phyloP scores from a whole-genome alignment of 2,888 invertebrate genomes.

The Idaea biselata region DNA sequence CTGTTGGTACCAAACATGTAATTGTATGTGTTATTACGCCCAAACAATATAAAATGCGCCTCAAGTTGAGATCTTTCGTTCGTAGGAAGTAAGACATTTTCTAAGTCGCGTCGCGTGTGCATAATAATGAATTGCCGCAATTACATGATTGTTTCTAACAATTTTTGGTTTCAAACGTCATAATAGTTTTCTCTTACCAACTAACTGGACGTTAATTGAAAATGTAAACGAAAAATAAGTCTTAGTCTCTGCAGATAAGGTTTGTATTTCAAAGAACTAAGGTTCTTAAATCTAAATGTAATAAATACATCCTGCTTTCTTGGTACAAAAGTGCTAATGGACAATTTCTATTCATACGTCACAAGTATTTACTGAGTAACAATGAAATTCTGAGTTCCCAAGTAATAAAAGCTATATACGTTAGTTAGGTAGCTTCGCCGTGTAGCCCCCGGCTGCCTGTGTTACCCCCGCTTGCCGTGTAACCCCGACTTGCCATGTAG shows the following conservation, averaged over 20 bases:
- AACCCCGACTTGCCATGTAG: no score
- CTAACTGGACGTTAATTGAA: background rate
- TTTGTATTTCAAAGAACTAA: background rate
- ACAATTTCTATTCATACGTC: conserved; percentile 22
- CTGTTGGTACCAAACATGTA: conserved; percentile 28
- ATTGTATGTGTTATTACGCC: conserved; percentile 25
- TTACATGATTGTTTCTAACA: conserved; percentile 8
- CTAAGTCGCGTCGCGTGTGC: conserved; percentile 22
- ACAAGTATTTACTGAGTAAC: conserved; percentile 25
- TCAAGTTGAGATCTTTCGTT: conserved; percentile 28
- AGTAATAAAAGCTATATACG: conserved; percentile 16
- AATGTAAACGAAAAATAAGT: background rate
- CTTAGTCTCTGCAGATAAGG: background rate
- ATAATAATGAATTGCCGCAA: conserved; percentile 13
- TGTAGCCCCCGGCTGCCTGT: no score
- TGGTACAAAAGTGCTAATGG: conserved; percentile 26
- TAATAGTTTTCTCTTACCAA: background rate
- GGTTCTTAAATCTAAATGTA: conserved; percentile 2
- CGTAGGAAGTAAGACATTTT: conserved; percentile 21
- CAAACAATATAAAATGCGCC: conserved; percentile 25
- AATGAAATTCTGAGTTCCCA: conserved; percentile 26
- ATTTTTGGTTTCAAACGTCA: background rate
- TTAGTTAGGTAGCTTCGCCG: background rate
- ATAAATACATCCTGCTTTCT: conserved; percentile 23
- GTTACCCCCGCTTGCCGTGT: no score